Conservation (phyloP, 2,113 vertebrate species). For the Vulpes ferrilata region DNA sequence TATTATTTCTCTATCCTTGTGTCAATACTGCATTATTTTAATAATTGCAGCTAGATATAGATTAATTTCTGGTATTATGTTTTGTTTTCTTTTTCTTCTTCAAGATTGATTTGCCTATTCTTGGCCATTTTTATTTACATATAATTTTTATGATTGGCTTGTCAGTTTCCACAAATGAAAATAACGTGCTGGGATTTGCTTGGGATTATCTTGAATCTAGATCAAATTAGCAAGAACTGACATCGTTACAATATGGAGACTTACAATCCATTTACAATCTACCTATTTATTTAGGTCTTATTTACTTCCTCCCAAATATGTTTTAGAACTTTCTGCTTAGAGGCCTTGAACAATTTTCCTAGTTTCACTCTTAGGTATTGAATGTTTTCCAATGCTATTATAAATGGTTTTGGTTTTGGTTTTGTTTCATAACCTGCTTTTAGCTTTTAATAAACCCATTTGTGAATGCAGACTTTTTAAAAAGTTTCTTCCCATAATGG, state of each 20-base stretch:
- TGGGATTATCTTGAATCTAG: constrained; percentile 21
- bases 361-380: constrained; percentile 7
- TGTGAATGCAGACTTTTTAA: constrained; percentile 25
- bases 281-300: constrained; percentile 48
- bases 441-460: constrained; percentile 66
- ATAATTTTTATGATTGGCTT: constrained; percentile 37
- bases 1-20: background rate
- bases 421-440: constrained; percentile 40
- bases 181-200: background rate
- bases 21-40: constrained; percentile 1
- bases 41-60: background rate
- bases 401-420: background rate
- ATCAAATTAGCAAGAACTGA: constrained; percentile 1
- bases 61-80: constrained; percentile 38
- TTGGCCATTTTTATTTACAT: background rate
- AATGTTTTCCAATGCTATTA: background rate
- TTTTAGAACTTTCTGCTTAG: constrained; percentile 48
- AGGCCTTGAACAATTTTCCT: background rate
- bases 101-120: background rate
- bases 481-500: constrained; percentile 18
- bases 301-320: constrained; percentile 25
- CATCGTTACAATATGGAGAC: constrained; percentile 21
- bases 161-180: background rate
- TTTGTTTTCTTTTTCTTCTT: background rate
- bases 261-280: background rate